A percentile compares a stretch with the other conserved stretches of the same genome.
phyloP scores from a whole-genome alignment of 2,888 invertebrate genomes.

The Frankliniella intonsa region DNA sequence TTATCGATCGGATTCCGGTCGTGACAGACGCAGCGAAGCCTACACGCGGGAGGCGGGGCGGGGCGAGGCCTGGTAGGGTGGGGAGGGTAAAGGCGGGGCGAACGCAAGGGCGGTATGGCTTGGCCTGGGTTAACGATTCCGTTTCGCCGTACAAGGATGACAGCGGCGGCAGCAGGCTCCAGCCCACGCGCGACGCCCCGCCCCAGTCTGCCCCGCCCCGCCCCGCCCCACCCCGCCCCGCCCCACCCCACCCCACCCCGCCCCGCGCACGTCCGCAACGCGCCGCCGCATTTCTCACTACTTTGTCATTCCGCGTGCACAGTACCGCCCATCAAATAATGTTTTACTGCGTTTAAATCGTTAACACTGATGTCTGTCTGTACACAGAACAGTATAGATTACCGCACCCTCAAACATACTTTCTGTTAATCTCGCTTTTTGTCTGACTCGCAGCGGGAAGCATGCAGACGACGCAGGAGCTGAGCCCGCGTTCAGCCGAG shows the following conservation, averaged over 20 bases:
- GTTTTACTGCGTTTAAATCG: too few relatives aligned
- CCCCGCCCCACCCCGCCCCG: neutral
- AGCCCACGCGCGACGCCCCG: neutral
- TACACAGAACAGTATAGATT: too few relatives aligned
- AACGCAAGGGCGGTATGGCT: constrained; percentile 2
- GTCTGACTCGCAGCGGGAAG: neutral
- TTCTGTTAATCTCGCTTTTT: neutral
- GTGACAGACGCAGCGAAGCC: neutral
- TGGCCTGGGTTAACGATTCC: constrained; percentile 11
- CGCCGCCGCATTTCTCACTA: neutral
- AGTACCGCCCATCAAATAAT: neutral
- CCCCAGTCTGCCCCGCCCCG: neutral
- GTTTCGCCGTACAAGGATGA: constrained; percentile 22
- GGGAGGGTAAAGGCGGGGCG: neutral
- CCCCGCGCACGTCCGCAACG: neutral
- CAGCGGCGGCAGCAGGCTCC: neutral
- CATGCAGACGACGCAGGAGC: constrained; percentile 21
- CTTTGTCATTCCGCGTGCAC: constrained; percentile 3
- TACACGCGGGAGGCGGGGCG: neutral
- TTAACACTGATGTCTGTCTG: too few relatives aligned
- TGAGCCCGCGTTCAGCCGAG: constrained; percentile 25
- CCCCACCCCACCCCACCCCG: neutral
- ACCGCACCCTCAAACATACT: too few relatives aligned
- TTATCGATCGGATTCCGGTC: neutral
- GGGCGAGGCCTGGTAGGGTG: neutral